Base-by-base conservation (phyloP, 2,113 vertebrate genomes). In the Glaucidium brasilianum region DNA sequence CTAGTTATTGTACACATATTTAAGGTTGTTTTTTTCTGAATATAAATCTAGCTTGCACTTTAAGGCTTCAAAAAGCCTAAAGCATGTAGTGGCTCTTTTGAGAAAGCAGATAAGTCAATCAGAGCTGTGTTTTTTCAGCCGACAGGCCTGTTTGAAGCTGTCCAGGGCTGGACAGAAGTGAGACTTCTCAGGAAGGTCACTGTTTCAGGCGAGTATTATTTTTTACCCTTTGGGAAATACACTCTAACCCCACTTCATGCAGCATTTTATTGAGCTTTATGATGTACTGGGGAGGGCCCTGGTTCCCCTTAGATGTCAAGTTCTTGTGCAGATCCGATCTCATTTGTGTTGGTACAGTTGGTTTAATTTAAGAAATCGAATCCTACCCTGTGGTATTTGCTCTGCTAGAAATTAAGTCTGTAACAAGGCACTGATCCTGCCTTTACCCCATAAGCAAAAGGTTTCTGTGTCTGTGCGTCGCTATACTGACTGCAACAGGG, bases 31-130 rank as follows among this genome's bases (percentile, higher is more conserved):
- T 77, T 91, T 96, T 88, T 92, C 79, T 96, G 95, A 95, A 96
- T 88, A 88, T 73, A 96, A 96, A 97, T 95, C 96, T 97, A 95
- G 39, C 85, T 96, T 81, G 78, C 95, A 90, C 67, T 93, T 94
- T 83, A 90, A 93, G 96, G 89, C 88, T 95, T 86, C 87, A 66
- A 66, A 86, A 88, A 97, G 89, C 96, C 90, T 80, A 60, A 90
- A 92, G 87, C 72, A 81, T 35, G 35, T 93, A 89, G 92, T 71
- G 90, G 91, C 92, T 97, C 81, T 90, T 96, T 85, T 76, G 83
- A 96, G 82, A 92, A 96, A 96, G 94, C 86, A 94, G 96, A 41
- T 85, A 94, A 95, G 79, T 90, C 66, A 87, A 55, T 96, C 88
- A 77, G 62, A 94, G 76, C 85, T 62, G 45, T 23, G 60, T 74